These are phyloP conservation scores for Cataglyphis albicans DNA, from an alignment of 2,888 invertebrate species.

Conservation along the genomic window DNA sequence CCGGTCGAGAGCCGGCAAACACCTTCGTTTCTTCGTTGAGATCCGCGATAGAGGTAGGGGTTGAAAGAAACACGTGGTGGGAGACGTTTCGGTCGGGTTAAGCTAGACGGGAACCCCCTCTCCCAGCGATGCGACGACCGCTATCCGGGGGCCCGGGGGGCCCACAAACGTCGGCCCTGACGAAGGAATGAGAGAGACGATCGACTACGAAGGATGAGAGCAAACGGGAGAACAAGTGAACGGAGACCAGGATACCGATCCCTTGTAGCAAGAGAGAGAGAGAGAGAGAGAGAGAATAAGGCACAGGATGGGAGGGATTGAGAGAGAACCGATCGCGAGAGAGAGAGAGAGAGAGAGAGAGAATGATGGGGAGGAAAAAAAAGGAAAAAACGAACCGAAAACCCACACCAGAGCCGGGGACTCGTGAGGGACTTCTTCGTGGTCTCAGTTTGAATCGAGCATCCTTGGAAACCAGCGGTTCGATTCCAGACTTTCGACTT, in stretches of 20 bases:
- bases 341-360: conserved; percentile 57
- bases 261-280: conserved; percentile 61
- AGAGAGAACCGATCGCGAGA: conserved; percentile 58
- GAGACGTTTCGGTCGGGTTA: conserved; percentile 76
- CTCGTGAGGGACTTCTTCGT: conserved; percentile 81
- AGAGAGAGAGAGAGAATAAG: conserved; percentile 58
- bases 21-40: conserved; percentile 71
- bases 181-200: conserved; percentile 59
- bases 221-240: conserved; percentile 26
- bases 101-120: conserved; percentile 82
- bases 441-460: conserved; percentile 84
- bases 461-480: conserved; percentile 85
- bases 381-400: conserved; percentile 83
- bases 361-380: conserved; percentile 76
- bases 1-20: conserved; percentile 40
- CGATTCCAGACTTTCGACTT: conserved; percentile 71
- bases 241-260: conserved; percentile 52
- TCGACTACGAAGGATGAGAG: conserved; percentile 35
- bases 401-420: conserved; percentile 83
- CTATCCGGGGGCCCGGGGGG: conserved; percentile 83
- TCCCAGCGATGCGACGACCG: conserved; percentile 68
- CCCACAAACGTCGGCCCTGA: conserved; percentile 82
- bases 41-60: conserved; percentile 72
- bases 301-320: conserved; percentile 49
- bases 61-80: conserved; percentile 78